These are phyloP conservation scores for Julus scanicus DNA, from an alignment of 2,888 invertebrate species.

Conservation along the genomic window DNA sequence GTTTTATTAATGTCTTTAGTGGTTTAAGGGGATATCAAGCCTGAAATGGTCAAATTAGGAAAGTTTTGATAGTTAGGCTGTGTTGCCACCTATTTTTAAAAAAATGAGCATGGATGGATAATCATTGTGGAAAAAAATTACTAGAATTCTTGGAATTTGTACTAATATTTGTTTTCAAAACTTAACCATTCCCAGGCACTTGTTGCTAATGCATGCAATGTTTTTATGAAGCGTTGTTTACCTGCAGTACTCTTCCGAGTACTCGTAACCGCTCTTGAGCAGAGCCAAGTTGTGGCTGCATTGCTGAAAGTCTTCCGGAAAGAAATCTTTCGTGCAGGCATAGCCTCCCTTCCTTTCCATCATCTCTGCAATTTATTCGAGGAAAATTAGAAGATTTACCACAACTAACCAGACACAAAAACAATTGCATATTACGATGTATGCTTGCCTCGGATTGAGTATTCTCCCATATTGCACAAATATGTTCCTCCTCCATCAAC, in stretches of 20 bases:
- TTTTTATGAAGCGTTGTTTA: too few species aligned
- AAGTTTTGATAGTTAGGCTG: too few species aligned
- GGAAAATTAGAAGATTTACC: not conserved
- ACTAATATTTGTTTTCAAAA: too few species aligned
- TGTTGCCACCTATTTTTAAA: too few species aligned
- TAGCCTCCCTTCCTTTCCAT: constrained; percentile 23
- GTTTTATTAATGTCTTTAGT: not conserved
- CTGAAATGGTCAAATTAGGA: too few species aligned
- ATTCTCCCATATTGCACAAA: constrained; percentile 29
- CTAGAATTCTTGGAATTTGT: too few species aligned
- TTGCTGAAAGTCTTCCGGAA: not conserved
- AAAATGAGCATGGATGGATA: too few species aligned
- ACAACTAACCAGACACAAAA: too few species aligned
- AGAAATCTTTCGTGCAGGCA: not conserved
- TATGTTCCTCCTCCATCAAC: not conserved
- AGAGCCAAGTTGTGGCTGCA: constrained; percentile 1
- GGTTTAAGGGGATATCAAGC: too few species aligned
- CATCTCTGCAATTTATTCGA: not conserved
- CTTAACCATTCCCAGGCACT: too few species aligned
- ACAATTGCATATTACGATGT: not conserved
- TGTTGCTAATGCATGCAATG: too few species aligned
- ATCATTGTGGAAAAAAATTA: too few species aligned
- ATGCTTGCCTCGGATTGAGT: not conserved
- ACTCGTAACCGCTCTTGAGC: constrained; percentile 31
- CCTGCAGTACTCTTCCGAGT: constrained; percentile 37